Evolutionary conservation across 2,113 vertebrate genomes (phyloP).

Genomic region (Austrofundulus limnaeus): DNA sequence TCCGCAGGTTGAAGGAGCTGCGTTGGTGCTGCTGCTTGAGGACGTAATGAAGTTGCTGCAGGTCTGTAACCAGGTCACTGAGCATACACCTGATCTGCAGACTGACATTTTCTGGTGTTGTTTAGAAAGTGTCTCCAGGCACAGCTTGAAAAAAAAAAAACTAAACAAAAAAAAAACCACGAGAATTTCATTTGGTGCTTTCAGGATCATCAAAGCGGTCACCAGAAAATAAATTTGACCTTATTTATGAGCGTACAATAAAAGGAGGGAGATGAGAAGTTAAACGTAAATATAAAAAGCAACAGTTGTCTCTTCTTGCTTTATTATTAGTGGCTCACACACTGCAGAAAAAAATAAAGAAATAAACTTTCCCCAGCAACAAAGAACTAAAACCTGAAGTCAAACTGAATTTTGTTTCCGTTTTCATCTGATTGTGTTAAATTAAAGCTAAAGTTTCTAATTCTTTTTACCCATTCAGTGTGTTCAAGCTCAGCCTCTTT

Average conservation of each 20-base stretch:
- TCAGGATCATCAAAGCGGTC: neutral
- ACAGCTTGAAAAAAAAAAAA: neutral
- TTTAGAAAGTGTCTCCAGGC: conserved; percentile 12
- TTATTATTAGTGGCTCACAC: neutral
- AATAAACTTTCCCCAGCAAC: neutral
- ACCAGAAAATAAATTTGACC: neutral
- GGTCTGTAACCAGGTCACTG: conserved; percentile 70
- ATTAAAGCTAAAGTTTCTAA: conserved; percentile 10
- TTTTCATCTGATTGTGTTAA: conserved; percentile 17
- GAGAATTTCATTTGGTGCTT: neutral
- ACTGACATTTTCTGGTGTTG: conserved; percentile 59
- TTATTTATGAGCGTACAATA: no score
- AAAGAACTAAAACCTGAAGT: neutral
- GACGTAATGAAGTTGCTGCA: conserved; percentile 57
- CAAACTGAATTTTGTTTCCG: neutral
- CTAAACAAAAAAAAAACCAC: no score
- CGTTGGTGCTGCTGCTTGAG: conserved; percentile 47
- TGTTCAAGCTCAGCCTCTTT: conserved; percentile 21
- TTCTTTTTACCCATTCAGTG: conserved; percentile 25
- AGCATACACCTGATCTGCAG: conserved; percentile 61
- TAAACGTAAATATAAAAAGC: no score
- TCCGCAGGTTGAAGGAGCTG: conserved; percentile 51
- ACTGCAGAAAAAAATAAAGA: no score
- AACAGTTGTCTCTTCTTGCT: neutral
- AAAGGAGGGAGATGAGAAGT: no score